Base-by-base conservation (phyloP, 2,113 vertebrate species). In the Puffinus mauretanicus region DNA sequence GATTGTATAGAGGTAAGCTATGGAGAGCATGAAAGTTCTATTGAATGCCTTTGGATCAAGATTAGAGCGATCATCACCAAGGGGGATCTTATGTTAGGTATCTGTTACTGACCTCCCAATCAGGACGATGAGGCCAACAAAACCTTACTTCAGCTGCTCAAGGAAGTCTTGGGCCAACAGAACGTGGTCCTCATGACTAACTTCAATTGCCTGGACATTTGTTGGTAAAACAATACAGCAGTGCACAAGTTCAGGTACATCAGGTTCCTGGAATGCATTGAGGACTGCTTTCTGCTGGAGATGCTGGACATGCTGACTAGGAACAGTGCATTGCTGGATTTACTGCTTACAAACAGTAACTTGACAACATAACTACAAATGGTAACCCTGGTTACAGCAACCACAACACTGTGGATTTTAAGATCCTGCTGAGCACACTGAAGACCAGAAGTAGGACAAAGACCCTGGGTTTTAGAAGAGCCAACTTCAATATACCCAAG, bases 71-170 rank as follows among this genome's bases (percentile, higher is more conserved):
- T 51, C 0, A 1, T 25, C n/a, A 72, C 10, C 30, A 58, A 47
- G 24, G 16, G 5, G 18, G 4, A 34, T 46, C 5, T 88, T 71
- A 29, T 29, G 15, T 54, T 46, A 61, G 13, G 10, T 60, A 15
- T 76, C 29, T 61, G 24, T 47, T 61, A 26, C 19, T 1, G 2
- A 69, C 16, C 13, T 61, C 12, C 22, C 19, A 70, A 2, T 40
- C 5, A 36, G 13, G 8, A 67, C 12, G 27, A 38, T 0, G 0
- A 46, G 18, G 22, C 7, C 24, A 67, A 18, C 2, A 1, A 54
- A 69, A n/a, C 10, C 24, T 54, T 54, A 61, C 13, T 47, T 61
- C 3, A 2, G 18, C 9, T 32, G 29, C 17, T 62, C 14, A 49
- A 9, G 42, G 12, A 77, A 64, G 14, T 32, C 49, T 47, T 69